Conservation (phyloP, 2,888 invertebrate genomes). For the Uloborus plumipes region DNA sequence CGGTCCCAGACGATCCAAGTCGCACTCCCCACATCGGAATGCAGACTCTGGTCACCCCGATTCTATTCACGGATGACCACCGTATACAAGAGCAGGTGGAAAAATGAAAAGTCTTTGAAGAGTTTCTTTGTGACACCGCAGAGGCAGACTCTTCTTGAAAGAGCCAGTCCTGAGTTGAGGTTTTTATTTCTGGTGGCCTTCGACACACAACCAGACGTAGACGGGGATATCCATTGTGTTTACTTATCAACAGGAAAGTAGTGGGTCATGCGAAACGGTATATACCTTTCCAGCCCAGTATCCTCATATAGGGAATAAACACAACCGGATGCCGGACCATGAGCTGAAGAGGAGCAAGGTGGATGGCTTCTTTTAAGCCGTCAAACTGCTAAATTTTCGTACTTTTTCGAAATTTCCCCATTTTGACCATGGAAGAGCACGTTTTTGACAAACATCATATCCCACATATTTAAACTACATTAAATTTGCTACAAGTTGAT, state of each 20-base stretch:
- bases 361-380: too few species aligned
- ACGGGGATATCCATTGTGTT: neutral
- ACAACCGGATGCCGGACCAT: too few species aligned
- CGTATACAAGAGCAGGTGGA: constrained; percentile 28
- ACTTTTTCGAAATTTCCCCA: too few species aligned
- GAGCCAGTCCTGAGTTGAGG: neutral
- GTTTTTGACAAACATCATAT: too few species aligned
- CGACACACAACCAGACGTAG: neutral
- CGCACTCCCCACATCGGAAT: constrained; percentile 18
- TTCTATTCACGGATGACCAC: constrained; percentile 20
- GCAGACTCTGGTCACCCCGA: neutral
- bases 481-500: too few species aligned
- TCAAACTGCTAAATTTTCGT: too few species aligned
- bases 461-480: too few species aligned
- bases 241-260: neutral
- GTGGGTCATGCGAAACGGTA: neutral
- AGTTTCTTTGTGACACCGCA: constrained; percentile 12
- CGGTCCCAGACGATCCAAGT: neutral
- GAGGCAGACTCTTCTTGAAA: neutral
- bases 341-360: too few species aligned
- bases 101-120: neutral
- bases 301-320: too few species aligned
- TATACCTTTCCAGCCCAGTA: neutral
- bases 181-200: constrained; percentile 2
- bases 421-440: too few species aligned